A percentile compares a stretch with the other conserved stretches of the same genome.
These are phyloP conservation scores for Linyphia triangularis DNA, from an alignment of 2,888 invertebrate genomes.

Conservation along the genomic window DNA sequence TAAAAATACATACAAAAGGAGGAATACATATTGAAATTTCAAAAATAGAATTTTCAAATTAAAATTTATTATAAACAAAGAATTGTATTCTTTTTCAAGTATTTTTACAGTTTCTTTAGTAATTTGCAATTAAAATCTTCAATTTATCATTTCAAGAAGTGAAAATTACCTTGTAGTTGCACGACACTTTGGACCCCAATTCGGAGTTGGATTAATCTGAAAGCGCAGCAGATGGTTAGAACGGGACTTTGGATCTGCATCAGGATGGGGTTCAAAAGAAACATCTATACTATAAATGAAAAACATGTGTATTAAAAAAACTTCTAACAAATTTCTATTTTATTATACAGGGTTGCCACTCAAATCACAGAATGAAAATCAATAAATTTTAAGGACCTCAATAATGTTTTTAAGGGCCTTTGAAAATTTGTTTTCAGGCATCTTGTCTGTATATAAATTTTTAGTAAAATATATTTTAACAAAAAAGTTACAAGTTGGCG, in stretches of 20 bases:
- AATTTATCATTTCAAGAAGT: neutral
- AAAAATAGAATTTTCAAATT: neutral
- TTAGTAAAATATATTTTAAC: too few species aligned
- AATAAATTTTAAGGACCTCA: too few species aligned
- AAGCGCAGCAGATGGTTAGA: conserved; percentile 87
- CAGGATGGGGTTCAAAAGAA: conserved; percentile 83
- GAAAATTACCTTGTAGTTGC: conserved; percentile 86
- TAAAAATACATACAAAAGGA: neutral
- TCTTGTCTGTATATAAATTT: too few species aligned
- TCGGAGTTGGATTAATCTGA: conserved; percentile 90
- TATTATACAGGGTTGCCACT: too few species aligned
- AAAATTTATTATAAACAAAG: neutral
- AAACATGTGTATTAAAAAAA: too few species aligned
- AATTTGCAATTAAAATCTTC: neutral
- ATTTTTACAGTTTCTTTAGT: neutral
- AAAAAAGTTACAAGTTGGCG: too few species aligned
- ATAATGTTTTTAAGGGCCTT: too few species aligned
- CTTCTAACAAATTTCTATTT: too few species aligned
- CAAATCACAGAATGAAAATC: too few species aligned
- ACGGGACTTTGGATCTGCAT: conserved; percentile 90
- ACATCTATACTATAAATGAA: conserved; percentile 60
- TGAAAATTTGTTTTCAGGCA: too few species aligned
- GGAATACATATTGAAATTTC: neutral
- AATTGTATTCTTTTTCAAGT: neutral
- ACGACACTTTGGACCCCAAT: conserved; percentile 95